Evolutionary conservation across 2,888 invertebrate genomes (phyloP), one percentile per base, ranked within the genome.

Genomic region (Lymantria monacha): DNA sequence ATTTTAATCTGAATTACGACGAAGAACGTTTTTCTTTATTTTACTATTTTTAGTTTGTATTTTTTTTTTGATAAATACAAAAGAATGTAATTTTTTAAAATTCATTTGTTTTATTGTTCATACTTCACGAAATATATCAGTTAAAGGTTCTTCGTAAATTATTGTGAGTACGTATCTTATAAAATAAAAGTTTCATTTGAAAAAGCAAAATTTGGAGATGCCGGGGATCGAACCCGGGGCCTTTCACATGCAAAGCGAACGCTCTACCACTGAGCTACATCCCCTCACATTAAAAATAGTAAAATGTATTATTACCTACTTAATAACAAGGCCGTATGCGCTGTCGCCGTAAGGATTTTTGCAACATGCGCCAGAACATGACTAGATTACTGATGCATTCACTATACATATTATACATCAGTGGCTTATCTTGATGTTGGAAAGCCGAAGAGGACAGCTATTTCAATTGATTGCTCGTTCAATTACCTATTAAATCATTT

Each of bases 261-360:
- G 97, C 97, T 97, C 97, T 97, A 97, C 97, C 97, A 96, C 96
- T 97, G 97, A 97, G 97, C 97, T 97, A 97, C 96, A 96, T 96
- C 97, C 93, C 93, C 93, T 11, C 47, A 37, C 65, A n/a, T 0
- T 5, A 3, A 8, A 5, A 5, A 8, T 7, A 5, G 10, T 8
- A 5, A 33, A 33, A 33, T 33, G 1, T 33, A 33, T 10, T 33
- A 33, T 33, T 10, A 33, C 33, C 10, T 10, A 3, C 22, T 3
- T n/a, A 3, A 22, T 22, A 22, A 33, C 33, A 33, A 33, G 33
- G 33, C 1, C 33, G 33, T 33, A 22, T 22, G 22, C 22, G 22
- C 22, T 5, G 22, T 5, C 22, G 22, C 22, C 5, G 5, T 5
- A 5, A 22, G 22, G 22, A 22, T 22, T 22, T 22, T 22, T 22